Evolutionary conservation across 2,888 invertebrate genomes (phyloP), one percentile per base, ranked within the genome.

Genomic region (Rhimphoctona megacephalus): DNA sequence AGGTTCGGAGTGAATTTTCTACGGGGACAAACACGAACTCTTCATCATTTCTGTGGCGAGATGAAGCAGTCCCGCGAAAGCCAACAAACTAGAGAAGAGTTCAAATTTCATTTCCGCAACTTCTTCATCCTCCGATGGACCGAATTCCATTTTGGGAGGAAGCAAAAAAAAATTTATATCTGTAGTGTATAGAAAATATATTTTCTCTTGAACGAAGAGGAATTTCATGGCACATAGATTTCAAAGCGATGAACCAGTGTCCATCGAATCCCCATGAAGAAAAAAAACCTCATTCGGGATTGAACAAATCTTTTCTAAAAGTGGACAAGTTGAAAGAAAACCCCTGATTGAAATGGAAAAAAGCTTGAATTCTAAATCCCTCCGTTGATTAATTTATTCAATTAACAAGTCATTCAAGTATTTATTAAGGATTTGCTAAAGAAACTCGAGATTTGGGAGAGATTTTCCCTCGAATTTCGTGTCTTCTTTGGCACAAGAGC

Each of bases 101-200:
- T 88, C 81, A 87, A 89, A 88, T 87, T 89, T 89, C 85, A 87
- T 89, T 89, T 87, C 81, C 85, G 73, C 69, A 86, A 88, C 82
- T 89, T 89, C 74, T 86, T 89, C 85, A 88, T 87, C 85, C 85
- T 46, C 46, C 80, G 80, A 83, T 76, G 64, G 49, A 67, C 54
- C 54, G 39, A 43, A 52, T 74, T 67, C 54, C 73, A 39, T 43
- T 46, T 61, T 61, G 61, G 17, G 6, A 17, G 30, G 17, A 30
- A 19, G 5, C 33, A 61, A 36, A 39, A 39, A 39, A 9, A 39
- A 39, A 39, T 1, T 36, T 36, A 80, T 66, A 57, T 74, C 57
- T 49, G 61, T 67, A 70, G 46, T 7, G n/a, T 33, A 46, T n/a
- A 36, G 30, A 61, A 36, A 61, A 57, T 67, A 46, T 6, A 77